Evolutionary conservation across 2,113 vertebrate species (phyloP), one percentile per base, ranked within the genome.

Genomic region (Tachycineta bicolor): DNA sequence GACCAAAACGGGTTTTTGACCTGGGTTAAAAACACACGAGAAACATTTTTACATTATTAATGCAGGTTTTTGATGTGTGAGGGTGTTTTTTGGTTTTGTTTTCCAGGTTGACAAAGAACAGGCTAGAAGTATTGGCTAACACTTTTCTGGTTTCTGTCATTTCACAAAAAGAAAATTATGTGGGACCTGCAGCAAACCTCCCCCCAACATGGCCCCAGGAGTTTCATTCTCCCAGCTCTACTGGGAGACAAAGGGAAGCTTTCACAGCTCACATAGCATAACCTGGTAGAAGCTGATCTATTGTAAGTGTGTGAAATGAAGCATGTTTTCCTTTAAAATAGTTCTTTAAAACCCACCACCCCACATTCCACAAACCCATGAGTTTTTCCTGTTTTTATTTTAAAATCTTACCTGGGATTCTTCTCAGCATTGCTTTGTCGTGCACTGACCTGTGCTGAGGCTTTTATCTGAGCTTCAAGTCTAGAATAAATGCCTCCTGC

Each of bases 401-500:
- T 12, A 41, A 44, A 15, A 31, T 34, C 83, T 97, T 97, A 98
- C 98, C 98, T 98, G 44, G 93, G 62, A 69, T 96, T 98, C 96
- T 99, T 99, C 82, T 99, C 99, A 58, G 98, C 91, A 43, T 96
- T 98, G 96, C 77, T 98, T 64, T 98, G 99, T 75, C 98, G 97
- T 34, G 97, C 92, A 56, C 81, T 98, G 89, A 96, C 56, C 87
- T 99, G 99, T 8, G 98, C 97, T 4, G 98, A 92, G 65, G 98
- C 98, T 91, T 98, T 99, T 90, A 99, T 97, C 89, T 99, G 99
- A 33, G 98, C 98, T 98, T 99, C 99, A 12, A 99, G 97, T 77
- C 98, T 98, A 93, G 98, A 98, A 97, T 99, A 99, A 98, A 99
- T 99, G 56, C 99, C 98, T 76, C 98, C 99, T 78, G 98, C 98